Percentiles rank a stretch among this genome's conserved stretches.
phyloP scores from a whole-genome alignment of 2,113 vertebrate genomes.

The Oncorhynchus mykiss region DNA sequence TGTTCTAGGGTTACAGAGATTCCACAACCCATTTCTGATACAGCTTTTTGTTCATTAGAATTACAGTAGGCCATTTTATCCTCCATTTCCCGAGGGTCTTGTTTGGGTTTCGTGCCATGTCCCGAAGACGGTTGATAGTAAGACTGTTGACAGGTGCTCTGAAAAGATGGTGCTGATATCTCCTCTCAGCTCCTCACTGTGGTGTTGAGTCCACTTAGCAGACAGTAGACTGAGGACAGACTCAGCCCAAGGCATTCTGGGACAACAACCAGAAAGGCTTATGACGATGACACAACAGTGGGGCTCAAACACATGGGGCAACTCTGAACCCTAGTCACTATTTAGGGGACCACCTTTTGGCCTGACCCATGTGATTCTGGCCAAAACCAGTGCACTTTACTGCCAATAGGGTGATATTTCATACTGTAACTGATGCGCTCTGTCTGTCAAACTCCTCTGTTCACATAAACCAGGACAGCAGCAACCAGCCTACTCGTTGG shows the following conservation, averaged over 20 bases:
- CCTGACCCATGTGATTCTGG: neutral
- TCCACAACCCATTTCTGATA: slow-evolving; percentile 13
- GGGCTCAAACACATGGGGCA: slow-evolving; percentile 6
- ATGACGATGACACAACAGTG: neutral
- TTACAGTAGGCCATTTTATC: slow-evolving; percentile 23
- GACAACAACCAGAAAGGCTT: slow-evolving; percentile 31
- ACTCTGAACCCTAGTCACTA: too few species aligned
- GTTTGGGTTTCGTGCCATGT: slow-evolving; percentile 61
- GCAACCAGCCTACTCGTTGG: neutral
- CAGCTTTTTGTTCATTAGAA: slow-evolving; percentile 32
- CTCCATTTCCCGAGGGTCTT: slow-evolving; percentile 45
- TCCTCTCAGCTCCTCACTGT: slow-evolving; percentile 58
- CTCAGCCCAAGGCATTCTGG: slow-evolving; percentile 10
- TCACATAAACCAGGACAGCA: slow-evolving; percentile 18
- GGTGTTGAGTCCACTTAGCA: slow-evolving; percentile 41
- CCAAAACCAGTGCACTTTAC: too few species aligned
- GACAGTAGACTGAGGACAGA: slow-evolving; percentile 25
- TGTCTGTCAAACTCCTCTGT: too few species aligned
- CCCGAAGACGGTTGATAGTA: slow-evolving; percentile 55
- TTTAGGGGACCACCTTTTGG: neutral
- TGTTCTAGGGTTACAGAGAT: neutral
- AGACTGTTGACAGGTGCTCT: slow-evolving; percentile 61
- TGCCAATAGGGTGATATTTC: too few species aligned
- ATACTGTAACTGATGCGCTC: too few species aligned
- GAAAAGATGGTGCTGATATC: slow-evolving; percentile 67